A percentile compares a stretch with the other conserved stretches of the same genome.
These are phyloP conservation scores for Stigmatopora nigra DNA, from an alignment of 2,113 vertebrate species.

Conservation along the genomic window DNA sequence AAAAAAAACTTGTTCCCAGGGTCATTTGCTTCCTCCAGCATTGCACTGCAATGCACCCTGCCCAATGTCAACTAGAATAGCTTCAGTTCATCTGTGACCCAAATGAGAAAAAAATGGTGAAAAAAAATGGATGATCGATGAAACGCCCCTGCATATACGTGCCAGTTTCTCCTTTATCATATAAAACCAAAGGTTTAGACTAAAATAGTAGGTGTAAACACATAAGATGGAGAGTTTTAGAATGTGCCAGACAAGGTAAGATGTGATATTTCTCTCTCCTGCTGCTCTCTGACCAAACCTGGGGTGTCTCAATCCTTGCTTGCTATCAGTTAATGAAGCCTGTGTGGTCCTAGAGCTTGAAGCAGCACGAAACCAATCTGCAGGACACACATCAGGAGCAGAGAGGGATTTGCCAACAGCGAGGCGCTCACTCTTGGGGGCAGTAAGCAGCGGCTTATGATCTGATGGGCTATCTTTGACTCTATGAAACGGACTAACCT, in stretches of 20 bases:
- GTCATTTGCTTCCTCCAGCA: too few relatives aligned
- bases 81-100: too few relatives aligned
- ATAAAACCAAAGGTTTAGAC: background rate
- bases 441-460: conserved; percentile 14
- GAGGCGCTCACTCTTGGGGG: conserved; percentile 31
- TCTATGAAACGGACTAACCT: conserved; percentile 34
- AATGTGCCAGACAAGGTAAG: conserved; percentile 2
- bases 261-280: conserved; percentile 8
- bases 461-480: conserved; percentile 34
- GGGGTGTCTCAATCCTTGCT: conserved; percentile 54
- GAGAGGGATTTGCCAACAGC: conserved; percentile 40
- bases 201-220: background rate
- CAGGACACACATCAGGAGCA: conserved; percentile 39
- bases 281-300: conserved; percentile 19
- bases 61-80: too few relatives aligned
- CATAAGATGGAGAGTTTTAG: background rate
- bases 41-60: too few relatives aligned
- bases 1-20: too few relatives aligned
- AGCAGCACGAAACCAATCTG: conserved; percentile 54
- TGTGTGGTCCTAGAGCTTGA: conserved; percentile 24
- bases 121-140: too few relatives aligned
- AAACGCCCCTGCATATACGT: background rate
- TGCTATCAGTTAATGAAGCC: conserved; percentile 68
- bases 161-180: background rate
- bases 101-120: too few relatives aligned